Percentiles rank a stretch among this genome's conserved stretches.
Conservation (phyloP, 2,113 vertebrate species). For the Plecotus auritus region DNA sequence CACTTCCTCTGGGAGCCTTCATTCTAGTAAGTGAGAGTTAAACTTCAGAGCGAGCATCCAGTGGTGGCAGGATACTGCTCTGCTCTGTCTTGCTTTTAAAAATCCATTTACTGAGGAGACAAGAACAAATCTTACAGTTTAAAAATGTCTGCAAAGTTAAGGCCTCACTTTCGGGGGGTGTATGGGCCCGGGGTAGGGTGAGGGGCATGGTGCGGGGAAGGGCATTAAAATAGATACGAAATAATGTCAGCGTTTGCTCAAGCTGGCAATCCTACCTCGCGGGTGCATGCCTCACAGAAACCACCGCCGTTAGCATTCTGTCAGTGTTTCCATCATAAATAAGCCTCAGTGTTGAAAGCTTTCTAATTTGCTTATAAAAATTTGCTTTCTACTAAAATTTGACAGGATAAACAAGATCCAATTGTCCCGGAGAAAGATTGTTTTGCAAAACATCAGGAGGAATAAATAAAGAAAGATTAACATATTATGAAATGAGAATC, state of each 20-base stretch:
- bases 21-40: not conserved
- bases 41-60: not conserved
- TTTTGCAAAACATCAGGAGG: conserved; percentile 66
- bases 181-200: not conserved
- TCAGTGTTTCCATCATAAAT: conserved; percentile 57
- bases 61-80: not conserved
- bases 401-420: conserved; percentile 65
- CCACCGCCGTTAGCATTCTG: conserved; percentile 36
- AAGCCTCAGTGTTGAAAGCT: conserved; percentile 53
- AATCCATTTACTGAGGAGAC: not conserved
- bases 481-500: conserved; percentile 61
- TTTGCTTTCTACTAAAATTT: conserved; percentile 69
- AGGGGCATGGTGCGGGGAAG: not conserved
- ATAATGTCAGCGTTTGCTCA: not conserved
- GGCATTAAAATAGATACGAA: not conserved
- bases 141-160: not conserved
- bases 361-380: conserved; percentile 72
- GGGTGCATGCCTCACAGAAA: not conserved
- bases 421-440: conserved; percentile 59
- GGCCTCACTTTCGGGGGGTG: not conserved
- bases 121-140: not conserved
- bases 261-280: conserved; percentile 21
- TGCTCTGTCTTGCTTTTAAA: not conserved
- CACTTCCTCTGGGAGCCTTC: conserved; percentile 1
- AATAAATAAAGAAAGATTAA: conserved; percentile 71